Conservation (phyloP, 30 jellyfish, hydroid and myxozoan genomes). For the Aurelia aurita region DNA sequence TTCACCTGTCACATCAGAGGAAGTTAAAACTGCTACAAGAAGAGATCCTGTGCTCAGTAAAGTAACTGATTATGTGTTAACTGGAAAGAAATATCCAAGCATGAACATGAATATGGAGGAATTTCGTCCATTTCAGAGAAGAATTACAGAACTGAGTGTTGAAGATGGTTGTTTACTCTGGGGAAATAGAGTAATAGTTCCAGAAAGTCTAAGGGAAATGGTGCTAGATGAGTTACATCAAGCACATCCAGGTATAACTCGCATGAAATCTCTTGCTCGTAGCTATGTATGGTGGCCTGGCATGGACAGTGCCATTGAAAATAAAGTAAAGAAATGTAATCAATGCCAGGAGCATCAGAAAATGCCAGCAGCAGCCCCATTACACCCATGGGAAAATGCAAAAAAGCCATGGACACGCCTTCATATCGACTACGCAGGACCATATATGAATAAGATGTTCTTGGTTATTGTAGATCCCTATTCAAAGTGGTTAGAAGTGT, state of each 20-base stretch:
- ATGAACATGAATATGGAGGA: background rate
- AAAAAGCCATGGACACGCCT: background rate
- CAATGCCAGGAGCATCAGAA: background rate
- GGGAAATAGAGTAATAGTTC: conserved; percentile 51
- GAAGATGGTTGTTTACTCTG: conserved; percentile 43
- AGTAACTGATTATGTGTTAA: conserved; percentile 19
- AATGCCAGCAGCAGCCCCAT: conserved; percentile 7
- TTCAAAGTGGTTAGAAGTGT: background rate
- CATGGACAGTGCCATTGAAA: background rate
- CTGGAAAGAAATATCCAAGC: conserved; percentile 56
- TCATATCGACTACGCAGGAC: conserved; percentile 22
- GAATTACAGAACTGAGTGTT: background rate
- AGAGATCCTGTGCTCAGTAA: conserved; percentile 43
- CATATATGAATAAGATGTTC: background rate
- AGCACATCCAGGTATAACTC: background rate
- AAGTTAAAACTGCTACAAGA: conserved; percentile 12
- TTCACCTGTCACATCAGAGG: conserved; percentile 49
- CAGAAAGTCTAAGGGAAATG: background rate
- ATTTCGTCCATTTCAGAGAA: background rate
- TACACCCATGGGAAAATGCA: background rate
- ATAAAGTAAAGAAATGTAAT: background rate
- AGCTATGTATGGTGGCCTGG: background rate
- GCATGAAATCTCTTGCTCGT: background rate
- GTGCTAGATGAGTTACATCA: conserved; percentile 38
- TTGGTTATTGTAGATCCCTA: background rate